These are phyloP conservation scores for Spongia lamella DNA, from an alignment of 37 sponge, comb jelly and placozoan species.

Conservation along the genomic window DNA sequence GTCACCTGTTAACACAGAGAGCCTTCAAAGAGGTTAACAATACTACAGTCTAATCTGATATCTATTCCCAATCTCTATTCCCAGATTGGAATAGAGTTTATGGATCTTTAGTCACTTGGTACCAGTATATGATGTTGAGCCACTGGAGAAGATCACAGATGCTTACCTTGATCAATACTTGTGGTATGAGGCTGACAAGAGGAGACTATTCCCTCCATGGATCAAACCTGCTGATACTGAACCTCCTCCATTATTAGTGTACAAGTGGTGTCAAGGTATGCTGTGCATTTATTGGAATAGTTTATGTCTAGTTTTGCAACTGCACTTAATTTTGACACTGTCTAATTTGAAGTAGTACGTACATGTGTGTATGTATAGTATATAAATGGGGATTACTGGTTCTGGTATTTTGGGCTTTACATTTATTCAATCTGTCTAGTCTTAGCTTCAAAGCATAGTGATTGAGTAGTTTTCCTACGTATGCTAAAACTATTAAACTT, in stretches of 20 bases:
- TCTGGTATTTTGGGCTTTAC: too few species aligned
- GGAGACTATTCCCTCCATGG: slow-evolving; percentile 98
- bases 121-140: slow-evolving; percentile 98
- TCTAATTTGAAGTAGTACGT: too few species aligned
- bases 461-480: too few species aligned
- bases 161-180: slow-evolving; percentile 99
- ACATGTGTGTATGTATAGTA: too few species aligned
- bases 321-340: too few species aligned
- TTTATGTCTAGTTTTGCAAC: too few species aligned
- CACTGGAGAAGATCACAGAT: slow-evolving; percentile 99
- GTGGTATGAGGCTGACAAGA: slow-evolving; percentile 99
- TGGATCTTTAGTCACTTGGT: slow-evolving; percentile 97
- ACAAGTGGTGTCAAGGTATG: slow-evolving; percentile 99
- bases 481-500: too few species aligned
- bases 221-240: slow-evolving; percentile 99
- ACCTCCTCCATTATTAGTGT: slow-evolving; percentile 95
- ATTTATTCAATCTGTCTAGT: too few species aligned
- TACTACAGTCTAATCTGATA: neutral
- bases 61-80: neutral
- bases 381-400: too few species aligned
- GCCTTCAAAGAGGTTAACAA: slow-evolving; percentile 91
- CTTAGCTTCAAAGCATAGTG: too few species aligned
- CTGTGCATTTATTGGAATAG: too few species aligned
- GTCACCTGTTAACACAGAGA: slow-evolving; percentile 95
- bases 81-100: slow-evolving; percentile 95